Base-by-base conservation (phyloP, 2,797 vertebrate species). In the Adelosebastes latens region DNA sequence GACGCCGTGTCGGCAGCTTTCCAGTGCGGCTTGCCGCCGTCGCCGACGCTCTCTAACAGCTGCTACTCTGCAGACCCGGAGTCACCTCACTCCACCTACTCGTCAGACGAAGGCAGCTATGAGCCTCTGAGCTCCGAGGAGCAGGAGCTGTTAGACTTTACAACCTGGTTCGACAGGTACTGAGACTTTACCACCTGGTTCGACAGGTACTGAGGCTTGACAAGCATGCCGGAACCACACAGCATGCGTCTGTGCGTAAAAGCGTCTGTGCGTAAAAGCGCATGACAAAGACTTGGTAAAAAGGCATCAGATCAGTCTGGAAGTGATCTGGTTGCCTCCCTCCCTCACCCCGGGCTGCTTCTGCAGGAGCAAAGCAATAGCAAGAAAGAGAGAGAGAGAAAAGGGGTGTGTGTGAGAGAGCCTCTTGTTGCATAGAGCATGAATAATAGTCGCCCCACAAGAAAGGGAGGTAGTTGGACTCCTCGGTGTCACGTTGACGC, bases 181-280 rank as follows among this genome's bases (percentile, higher is more conserved):
- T 42, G 39, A 42, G 97, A 98, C 91, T 97, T 98, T 92, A 97
- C 97, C 20, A 96, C 96, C 84, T 99, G 98, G 98, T 96, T 98
- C 81, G 97, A 97, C 93, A 96, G 95, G 92, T 98, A 96, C 95
- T 99, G 96, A 98, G 46, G 36, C 64, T 18, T n/a, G 81, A 32
- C 69, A 53, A 53, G 39, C 77, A n/a, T 49, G 36, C 36, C 13
- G 13, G 36, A 39, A 39, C 61, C 20, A 53, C 79, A 49, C 79
- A 36, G 72, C 74, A 4, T 39, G 79, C 60, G 66, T 59, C 60
- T 79, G 89, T 77, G 89, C 85, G 87, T 84, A 79, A 90, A 91
- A 72, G 73, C 60, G 68, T 61, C 60, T 79, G 89, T 77, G 89
- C 86, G 87, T 84, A 79, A 90, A 91, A 73, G 64, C 72, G 25